Conservation (phyloP, 1,140 invertebrate species). For the Lordiphosa clarofinis region DNA sequence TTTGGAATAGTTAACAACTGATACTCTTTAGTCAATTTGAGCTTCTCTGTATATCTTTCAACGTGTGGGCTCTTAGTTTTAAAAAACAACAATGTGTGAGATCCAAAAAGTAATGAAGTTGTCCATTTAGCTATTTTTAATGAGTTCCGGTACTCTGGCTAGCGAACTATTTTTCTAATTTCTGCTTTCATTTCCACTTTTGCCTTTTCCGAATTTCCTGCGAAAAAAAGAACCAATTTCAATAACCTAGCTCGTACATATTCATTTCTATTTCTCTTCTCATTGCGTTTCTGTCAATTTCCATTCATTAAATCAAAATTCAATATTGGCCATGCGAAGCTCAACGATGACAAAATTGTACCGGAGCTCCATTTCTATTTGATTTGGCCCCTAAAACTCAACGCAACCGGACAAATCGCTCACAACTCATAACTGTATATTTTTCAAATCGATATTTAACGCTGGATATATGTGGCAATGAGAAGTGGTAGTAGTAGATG, state of each 20-base stretch:
- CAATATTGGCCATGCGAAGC: constrained; percentile 68
- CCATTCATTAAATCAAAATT: constrained; percentile 77
- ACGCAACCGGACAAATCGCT: constrained; percentile 15
- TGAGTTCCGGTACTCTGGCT: too few species aligned
- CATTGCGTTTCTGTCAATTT: constrained; percentile 55
- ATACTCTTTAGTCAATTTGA: too few species aligned
- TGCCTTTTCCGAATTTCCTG: too few species aligned
- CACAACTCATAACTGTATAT: constrained; percentile 72
- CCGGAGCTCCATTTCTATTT: constrained; percentile 65
- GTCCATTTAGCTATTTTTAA: too few species aligned
- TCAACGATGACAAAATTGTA: constrained; percentile 39
- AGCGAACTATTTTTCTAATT: not conserved
- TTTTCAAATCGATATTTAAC: constrained; percentile 74
- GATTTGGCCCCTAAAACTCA: constrained; percentile 45
- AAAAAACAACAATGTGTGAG: too few species aligned
- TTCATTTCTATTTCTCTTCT: constrained; percentile 40
- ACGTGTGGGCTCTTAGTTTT: too few species aligned
- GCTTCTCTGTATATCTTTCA: too few species aligned
- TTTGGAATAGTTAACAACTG: too few species aligned
- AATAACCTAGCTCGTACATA: constrained; percentile 28
- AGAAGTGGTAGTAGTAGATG: not conserved
- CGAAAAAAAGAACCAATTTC: not conserved
- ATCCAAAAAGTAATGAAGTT: too few species aligned
- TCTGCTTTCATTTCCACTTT: constrained; percentile 10
- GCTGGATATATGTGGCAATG: constrained; percentile 17